Evolutionary conservation across 2,797 vertebrate genomes (phyloP).

Genomic region (Gambusia yucatana): DNA sequence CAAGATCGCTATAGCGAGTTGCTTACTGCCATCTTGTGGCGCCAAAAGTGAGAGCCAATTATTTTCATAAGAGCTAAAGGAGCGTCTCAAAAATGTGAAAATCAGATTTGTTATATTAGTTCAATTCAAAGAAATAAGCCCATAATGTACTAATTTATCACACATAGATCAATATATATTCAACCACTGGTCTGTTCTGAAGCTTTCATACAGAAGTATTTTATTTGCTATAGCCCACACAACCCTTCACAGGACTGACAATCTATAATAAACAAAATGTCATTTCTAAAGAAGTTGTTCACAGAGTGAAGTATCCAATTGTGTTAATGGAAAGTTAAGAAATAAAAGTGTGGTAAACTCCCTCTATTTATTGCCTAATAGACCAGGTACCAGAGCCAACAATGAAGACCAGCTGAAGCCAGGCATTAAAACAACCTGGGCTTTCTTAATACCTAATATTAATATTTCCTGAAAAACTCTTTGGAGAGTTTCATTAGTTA

Average conservation of each 20-base stretch:
- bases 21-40: conserved; percentile 81
- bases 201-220: not conserved
- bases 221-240: not conserved
- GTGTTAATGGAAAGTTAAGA: not conserved
- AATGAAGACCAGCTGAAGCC: not conserved
- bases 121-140: not conserved
- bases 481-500: not conserved
- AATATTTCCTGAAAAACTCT: not conserved
- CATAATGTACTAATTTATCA: not conserved
- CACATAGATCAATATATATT: not conserved
- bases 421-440: not conserved
- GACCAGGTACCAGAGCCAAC: not conserved
- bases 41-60: conserved; percentile 17
- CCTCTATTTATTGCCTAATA: not conserved
- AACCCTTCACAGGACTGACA: not conserved
- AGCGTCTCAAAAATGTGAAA: not conserved
- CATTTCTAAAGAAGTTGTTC: not conserved
- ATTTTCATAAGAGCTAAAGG: not conserved
- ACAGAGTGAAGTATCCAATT: not conserved
- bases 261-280: not conserved
- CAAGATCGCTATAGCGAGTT: conserved; percentile 53
- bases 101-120: not conserved
- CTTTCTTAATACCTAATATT: not conserved
- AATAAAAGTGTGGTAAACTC: not conserved
- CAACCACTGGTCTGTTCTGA: not conserved